Base-by-base conservation (phyloP, 2,113 vertebrate genomes). In the Formicarius rufipectus region DNA sequence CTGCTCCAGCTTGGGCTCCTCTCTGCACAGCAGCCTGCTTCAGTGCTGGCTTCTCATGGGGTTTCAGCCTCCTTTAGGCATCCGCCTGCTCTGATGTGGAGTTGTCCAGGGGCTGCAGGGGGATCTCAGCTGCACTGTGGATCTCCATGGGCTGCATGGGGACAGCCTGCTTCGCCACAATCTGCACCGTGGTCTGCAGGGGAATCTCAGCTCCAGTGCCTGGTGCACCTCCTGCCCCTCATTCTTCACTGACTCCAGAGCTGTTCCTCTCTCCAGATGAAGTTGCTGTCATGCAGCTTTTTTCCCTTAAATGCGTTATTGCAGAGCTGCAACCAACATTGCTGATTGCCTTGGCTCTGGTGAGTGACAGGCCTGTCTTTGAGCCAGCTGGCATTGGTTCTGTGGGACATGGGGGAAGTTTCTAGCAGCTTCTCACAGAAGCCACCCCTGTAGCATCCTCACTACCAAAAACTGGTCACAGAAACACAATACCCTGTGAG, bases 1-100 rank as follows among this genome's bases (percentile, higher is more conserved):
- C 28, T 81, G 68, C 59, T 67, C 37, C 44, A 52, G 12, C 28
- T 39, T 42, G 60, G 77, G 39, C 53, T 75, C 23, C 28, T 59
- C 33, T 66, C 52, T 45, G 44, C 60, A 24, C 30, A 59, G 39
- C n/a, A 53, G 45, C 45, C 52, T 60, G 28, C 45, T 30, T 13
- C 23, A n/a, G 39, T 0, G 0, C 44, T 30, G 66, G 12, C 60
- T 82, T 60, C 52, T 37, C 39, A 3, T 50, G 50, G 27, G 22
- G 23, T 52, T 39, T 44, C 78, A 68, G n/a, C 53, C 45, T 82
- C 30, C 62, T 21, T 60, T 0, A 1, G n/a, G 28, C 23, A 74
- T 45, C 33, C 10, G 3, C 23, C 53, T 76, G 71, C n/a, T 76
- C 30, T 63, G 24, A 3, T 22, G n/a, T 9, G 8, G 45, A 17